Conservation (phyloP, 2,888 invertebrate species). For the Penaeus monodon region DNA sequence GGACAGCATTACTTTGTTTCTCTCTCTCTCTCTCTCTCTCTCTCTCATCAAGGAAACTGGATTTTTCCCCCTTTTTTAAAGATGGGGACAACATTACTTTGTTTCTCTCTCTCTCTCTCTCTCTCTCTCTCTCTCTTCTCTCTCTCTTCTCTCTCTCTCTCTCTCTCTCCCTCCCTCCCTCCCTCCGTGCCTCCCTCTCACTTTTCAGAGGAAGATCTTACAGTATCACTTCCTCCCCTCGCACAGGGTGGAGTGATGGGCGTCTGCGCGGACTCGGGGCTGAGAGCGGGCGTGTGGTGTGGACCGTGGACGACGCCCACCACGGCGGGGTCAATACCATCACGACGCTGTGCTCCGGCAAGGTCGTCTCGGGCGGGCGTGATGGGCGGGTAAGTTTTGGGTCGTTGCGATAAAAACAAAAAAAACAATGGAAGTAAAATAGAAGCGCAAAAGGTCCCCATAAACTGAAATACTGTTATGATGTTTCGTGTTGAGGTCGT, state of each 20-base stretch:
- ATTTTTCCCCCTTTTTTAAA: no score
- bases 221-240: not conserved
- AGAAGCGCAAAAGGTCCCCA: not conserved
- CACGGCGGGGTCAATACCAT: slow-evolving; percentile 89
- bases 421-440: not conserved
- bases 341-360: slow-evolving; percentile 79
- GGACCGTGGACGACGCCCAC: slow-evolving; percentile 88
- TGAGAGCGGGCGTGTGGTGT: slow-evolving; percentile 83
- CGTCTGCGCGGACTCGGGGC: slow-evolving; percentile 70
- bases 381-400: slow-evolving; percentile 82
- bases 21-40: no score
- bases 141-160: no score
- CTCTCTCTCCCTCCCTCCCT: no score
- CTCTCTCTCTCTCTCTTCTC: no score
- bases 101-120: no score
- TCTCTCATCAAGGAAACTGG: no score
- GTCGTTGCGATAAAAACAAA: not conserved
- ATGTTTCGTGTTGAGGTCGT: no score
- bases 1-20: no score
- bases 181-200: not conserved
- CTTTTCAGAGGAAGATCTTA: not conserved
- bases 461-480: no score
- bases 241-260: slow-evolving; percentile 72
- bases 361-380: slow-evolving; percentile 88
- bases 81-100: no score